phyloP scores from a whole-genome alignment of 92 coral and sea anemone species.

The Desmophyllum pertusum region DNA sequence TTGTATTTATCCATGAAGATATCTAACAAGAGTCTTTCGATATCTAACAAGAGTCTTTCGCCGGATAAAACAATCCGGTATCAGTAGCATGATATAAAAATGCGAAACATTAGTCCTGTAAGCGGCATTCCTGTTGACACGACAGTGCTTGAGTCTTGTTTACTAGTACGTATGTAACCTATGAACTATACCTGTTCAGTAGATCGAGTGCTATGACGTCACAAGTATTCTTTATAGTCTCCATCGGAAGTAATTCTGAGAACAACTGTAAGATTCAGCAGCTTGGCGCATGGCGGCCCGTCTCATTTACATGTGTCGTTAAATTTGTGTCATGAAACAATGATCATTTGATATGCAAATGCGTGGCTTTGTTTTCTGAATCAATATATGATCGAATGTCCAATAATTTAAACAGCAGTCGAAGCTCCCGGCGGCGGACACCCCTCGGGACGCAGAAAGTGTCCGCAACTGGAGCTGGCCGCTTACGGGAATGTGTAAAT shows the following conservation, averaged over 20 bases:
- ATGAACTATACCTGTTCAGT: not conserved
- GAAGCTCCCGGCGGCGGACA: no score
- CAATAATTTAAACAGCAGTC: no score
- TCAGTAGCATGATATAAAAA: not conserved
- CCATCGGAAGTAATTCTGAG: not conserved
- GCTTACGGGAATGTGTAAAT: no score
- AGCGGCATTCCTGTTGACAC: not conserved
- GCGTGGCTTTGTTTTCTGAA: not conserved
- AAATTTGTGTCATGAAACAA: not conserved
- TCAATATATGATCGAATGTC: no score
- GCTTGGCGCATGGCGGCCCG: not conserved
- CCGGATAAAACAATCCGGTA: not conserved
- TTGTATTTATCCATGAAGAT: no score
- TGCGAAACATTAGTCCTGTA: not conserved
- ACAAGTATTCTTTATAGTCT: not conserved
- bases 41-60: not conserved
- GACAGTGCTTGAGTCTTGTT: not conserved
- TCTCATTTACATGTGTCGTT: not conserved
- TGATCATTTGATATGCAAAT: not conserved
- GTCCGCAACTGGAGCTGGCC: no score
- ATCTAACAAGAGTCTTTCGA: no score
- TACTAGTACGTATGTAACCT: not conserved
- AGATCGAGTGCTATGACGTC: slow-evolving; percentile 1
- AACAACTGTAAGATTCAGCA: not conserved
- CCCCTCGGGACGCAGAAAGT: no score